Evolutionary conservation across 2,113 vertebrate genomes (phyloP).

Genomic region (Tauraco erythrolophus): DNA sequence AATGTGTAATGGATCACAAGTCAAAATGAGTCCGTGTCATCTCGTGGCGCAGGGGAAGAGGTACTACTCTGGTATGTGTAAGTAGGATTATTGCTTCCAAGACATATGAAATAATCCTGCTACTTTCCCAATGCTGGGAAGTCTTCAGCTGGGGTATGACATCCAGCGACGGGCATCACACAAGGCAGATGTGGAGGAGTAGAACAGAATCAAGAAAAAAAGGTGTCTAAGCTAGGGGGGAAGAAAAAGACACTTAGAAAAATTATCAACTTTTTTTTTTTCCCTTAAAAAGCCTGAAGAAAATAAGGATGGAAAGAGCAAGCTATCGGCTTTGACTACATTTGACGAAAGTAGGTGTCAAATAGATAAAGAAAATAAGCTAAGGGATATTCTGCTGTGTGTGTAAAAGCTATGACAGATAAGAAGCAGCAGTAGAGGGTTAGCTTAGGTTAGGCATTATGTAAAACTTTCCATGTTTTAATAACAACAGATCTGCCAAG

Average conservation of each 20-base stretch:
- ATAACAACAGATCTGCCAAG: background rate
- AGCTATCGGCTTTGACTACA: background rate
- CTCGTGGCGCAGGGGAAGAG: fast-evolving
- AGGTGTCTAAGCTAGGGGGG: too few species aligned
- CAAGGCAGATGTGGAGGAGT: background rate
- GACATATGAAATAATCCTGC: background rate
- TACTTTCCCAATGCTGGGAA: background rate
- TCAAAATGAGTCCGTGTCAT: background rate
- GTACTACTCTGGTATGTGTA: background rate
- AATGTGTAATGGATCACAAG: background rate
- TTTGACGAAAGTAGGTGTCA: background rate
- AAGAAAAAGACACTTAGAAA: too few species aligned
- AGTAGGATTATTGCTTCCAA: background rate
- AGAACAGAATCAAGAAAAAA: background rate
- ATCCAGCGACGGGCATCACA: background rate
- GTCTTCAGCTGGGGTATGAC: background rate
- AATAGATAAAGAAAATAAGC: background rate
- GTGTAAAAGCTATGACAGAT: background rate
- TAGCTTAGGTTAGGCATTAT: background rate
- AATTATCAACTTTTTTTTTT: background rate
- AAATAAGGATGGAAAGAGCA: background rate
- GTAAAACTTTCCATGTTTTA: background rate
- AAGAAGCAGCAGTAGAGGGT: background rate
- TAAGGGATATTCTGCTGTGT: background rate
- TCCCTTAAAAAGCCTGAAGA: background rate